Conservation (phyloP, 2,113 vertebrate genomes). For the Eptatretus burgeri region DNA sequence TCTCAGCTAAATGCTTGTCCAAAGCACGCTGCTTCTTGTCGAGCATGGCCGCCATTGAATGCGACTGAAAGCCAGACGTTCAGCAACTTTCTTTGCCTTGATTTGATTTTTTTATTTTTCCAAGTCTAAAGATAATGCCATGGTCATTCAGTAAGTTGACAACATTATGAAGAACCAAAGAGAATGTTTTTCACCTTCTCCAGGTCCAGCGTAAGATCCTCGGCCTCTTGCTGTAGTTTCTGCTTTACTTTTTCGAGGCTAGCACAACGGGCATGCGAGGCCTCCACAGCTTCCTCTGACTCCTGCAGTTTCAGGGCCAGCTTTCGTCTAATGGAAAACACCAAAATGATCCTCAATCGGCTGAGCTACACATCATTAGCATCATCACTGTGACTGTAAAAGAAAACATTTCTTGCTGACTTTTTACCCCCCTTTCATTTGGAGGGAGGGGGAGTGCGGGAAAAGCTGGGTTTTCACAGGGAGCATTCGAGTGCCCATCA, state of each 20-base stretch:
- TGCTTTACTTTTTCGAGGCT: conserved; percentile 23
- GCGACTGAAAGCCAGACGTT: conserved; percentile 16
- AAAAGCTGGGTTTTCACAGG: neutral
- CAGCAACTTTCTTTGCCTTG: neutral
- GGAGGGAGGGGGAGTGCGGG: neutral
- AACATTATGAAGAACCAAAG: neutral
- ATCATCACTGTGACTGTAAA: neutral
- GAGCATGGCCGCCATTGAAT: conserved; percentile 18
- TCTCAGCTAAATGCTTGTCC: conserved; percentile 21
- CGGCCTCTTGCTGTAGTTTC: conserved; percentile 22
- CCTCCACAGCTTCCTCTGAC: conserved; percentile 20
- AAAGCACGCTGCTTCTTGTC: conserved; percentile 26
- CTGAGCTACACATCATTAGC: neutral
- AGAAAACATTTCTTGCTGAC: too few relatives aligned
- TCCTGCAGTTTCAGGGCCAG: conserved; percentile 19
- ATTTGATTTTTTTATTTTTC: conserved; percentile 9
- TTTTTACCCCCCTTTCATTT: neutral
- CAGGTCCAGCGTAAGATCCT: conserved; percentile 21
- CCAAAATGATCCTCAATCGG: neutral
- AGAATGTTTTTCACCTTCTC: conserved; percentile 18
- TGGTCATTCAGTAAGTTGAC: neutral
- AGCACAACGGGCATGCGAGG: conserved; percentile 17
- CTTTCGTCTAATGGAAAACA: conserved; percentile 14
- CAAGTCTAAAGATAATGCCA: conserved; percentile 7
- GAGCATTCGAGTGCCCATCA: neutral